Evolutionary conservation across 2,888 invertebrate species (phyloP).

Genomic region (Euplexia lucipara): DNA sequence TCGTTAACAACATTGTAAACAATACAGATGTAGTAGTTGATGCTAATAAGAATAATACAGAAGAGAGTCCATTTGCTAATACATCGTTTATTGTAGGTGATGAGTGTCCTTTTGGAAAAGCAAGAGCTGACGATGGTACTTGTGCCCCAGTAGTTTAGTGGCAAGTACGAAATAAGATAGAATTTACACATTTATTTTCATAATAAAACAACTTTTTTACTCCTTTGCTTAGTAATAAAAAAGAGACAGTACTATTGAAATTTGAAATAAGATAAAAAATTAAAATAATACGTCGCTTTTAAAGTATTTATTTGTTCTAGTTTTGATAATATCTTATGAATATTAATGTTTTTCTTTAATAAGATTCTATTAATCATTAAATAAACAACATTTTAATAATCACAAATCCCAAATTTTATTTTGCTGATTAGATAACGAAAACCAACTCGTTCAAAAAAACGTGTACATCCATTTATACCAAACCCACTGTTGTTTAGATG

Average conservation of each 20-base stretch:
- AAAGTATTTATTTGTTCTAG: no score
- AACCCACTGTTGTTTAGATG: constrained; percentile 32
- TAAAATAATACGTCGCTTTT: no score
- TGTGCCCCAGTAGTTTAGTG: constrained; percentile 6
- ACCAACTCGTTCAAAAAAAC: neutral
- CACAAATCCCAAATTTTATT: neutral
- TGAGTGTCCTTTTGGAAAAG: constrained; percentile 29
- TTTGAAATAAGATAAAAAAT: no score
- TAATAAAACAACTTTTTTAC: no score
- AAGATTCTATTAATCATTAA: no score
- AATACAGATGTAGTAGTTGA: neutral
- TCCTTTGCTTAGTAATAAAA: no score
- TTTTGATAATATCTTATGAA: no score
- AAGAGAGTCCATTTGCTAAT: neutral
- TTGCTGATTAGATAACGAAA: neutral
- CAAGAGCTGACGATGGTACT: constrained; percentile 32
- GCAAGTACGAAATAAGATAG: neutral
- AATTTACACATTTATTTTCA: no score
- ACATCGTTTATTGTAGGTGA: neutral
- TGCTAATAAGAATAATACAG: neutral
- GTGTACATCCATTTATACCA: neutral
- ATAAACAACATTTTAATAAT: neutral
- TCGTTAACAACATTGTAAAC: neutral
- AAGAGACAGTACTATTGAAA: no score
- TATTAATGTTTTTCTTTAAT: neutral